Percentiles rank a stretch among this genome's conserved stretches.
phyloP scores from a whole-genome alignment of 2,113 vertebrate species.

The Dryoscopus gambensis region DNA sequence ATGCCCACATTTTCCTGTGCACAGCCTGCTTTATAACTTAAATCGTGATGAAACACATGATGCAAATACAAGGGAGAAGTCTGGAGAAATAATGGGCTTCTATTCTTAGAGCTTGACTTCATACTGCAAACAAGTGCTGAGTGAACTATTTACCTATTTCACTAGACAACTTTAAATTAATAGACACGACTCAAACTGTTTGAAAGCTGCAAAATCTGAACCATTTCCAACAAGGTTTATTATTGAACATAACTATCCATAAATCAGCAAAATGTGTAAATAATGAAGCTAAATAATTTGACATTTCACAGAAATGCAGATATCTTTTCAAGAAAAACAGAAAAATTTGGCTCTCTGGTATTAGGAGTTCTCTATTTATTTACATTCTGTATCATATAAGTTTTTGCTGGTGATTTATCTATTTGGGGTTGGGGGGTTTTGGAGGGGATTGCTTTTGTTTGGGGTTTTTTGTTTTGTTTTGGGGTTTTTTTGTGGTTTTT shows the following conservation, averaged over 20 bases:
- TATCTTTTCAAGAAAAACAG: not conserved
- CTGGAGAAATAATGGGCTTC: not conserved
- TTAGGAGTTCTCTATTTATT: not conserved
- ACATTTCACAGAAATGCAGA: not conserved
- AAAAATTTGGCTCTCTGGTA: not conserved
- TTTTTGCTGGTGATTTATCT: not conserved
- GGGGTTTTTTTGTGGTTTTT: not conserved
- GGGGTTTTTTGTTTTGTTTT: not conserved
- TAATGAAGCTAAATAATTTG: not conserved
- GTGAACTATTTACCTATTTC: not conserved
- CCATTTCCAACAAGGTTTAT: not conserved
- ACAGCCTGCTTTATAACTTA: not conserved
- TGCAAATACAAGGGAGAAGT: not conserved
- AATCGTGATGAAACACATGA: not conserved
- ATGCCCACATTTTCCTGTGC: not conserved
- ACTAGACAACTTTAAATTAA: not conserved
- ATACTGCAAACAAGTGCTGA: not conserved
- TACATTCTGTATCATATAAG: not conserved
- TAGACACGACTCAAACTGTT: not conserved
- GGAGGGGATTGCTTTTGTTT: no score
- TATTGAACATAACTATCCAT: not conserved
- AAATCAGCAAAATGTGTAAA: not conserved
- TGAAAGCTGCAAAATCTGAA: not conserved
- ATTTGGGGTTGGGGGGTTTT: rapidly evolving
- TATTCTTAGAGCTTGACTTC: not conserved